Evolutionary conservation across 2,113 vertebrate genomes (phyloP).

Genomic region (Dolichallabes microphthalmus): DNA sequence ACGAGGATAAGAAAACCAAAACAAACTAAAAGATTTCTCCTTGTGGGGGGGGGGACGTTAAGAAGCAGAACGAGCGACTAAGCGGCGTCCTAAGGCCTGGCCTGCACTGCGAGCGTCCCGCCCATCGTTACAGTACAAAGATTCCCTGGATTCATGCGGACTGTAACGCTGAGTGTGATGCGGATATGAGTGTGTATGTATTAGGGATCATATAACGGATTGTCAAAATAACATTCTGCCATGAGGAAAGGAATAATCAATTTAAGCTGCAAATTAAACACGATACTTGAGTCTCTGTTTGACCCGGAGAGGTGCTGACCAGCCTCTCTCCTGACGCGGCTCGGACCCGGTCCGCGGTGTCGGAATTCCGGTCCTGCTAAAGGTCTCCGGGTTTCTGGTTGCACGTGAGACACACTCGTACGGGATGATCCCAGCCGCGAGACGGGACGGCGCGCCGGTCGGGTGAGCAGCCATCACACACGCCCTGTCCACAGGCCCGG

Average conservation of each 20-base stretch:
- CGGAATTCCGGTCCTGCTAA: conserved; percentile 71
- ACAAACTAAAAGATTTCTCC: background rate
- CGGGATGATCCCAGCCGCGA: conserved; percentile 96
- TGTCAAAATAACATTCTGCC: conserved; percentile 21
- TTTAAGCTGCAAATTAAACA: conserved; percentile 32
- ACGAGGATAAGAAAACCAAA: conserved; percentile 18
- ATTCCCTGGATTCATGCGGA: conserved; percentile 25
- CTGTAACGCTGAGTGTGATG: background rate
- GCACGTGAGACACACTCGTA: conserved; percentile 91
- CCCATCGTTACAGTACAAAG: conserved; percentile 20
- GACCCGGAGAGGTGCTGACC: background rate
- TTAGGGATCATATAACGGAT: conserved; percentile 12
- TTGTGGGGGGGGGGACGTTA: background rate
- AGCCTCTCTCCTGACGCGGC: background rate
- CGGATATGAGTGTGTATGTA: background rate
- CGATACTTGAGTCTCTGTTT: conserved; percentile 9
- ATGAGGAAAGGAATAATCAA: background rate
- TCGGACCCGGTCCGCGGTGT: no score
- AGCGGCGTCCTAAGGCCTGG: background rate
- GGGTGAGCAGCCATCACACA: conserved; percentile 90
- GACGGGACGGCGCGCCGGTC: conserved; percentile 90
- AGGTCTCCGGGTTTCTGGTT: conserved; percentile 94
- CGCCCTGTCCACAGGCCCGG: conserved; percentile 94
- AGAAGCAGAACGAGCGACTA: background rate
- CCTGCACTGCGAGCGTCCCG: conserved; percentile 12